Evolutionary conservation across 2,888 invertebrate genomes (phyloP).

Genomic region (Calephelis perditalis): DNA sequence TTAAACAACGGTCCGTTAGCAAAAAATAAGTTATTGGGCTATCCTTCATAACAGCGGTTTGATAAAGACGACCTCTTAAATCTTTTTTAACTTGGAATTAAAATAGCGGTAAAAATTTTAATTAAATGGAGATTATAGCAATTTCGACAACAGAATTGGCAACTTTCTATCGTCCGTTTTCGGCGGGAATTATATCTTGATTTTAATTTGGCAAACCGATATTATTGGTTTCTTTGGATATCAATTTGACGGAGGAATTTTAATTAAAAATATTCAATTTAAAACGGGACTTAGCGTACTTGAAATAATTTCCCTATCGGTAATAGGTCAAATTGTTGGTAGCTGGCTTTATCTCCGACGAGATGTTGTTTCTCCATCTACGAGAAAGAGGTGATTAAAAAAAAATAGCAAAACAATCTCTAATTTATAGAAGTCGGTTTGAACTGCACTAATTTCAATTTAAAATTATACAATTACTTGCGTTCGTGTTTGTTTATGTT

Average conservation of each 20-base stretch:
- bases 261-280: slow-evolving; percentile 4
- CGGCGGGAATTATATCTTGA: slow-evolving; percentile 3
- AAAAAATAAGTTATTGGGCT: slow-evolving; percentile 12
- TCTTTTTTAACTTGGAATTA: slow-evolving; percentile 2
- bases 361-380: too few species aligned
- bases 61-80: slow-evolving; percentile 4
- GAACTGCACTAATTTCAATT: too few species aligned
- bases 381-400: too few species aligned
- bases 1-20: slow-evolving; percentile 6
- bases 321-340: too few species aligned
- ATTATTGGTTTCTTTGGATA: slow-evolving; percentile 7
- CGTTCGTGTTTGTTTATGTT: too few species aligned
- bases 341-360: too few species aligned
- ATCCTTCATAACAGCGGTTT: slow-evolving; percentile 5
- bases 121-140: slow-evolving; percentile 5
- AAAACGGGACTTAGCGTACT: background rate
- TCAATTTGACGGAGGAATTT: background rate
- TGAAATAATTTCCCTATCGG: background rate
- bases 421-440: too few species aligned
- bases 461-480: too few species aligned
- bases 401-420: too few species aligned
- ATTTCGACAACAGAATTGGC: slow-evolving; percentile 2
- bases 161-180: slow-evolving; percentile 6
- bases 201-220: slow-evolving; percentile 10
- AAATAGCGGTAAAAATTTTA: slow-evolving; percentile 7